Base-by-base conservation (phyloP, 2,797 vertebrate genomes). In the Tiaroga cobitis region DNA sequence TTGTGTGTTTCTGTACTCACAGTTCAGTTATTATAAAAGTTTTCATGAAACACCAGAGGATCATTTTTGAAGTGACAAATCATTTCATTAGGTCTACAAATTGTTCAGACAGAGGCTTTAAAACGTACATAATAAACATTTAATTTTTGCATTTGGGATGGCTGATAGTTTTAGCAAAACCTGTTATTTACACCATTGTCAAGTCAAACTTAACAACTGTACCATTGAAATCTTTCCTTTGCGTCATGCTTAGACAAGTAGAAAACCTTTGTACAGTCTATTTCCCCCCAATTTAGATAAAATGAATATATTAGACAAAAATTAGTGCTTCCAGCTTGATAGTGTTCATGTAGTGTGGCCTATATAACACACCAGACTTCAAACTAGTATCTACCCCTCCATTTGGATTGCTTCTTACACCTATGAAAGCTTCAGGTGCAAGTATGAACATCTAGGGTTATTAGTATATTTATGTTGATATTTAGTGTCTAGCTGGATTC, bases 301-400 rank as follows among this genome's bases (percentile, higher is more conserved):
- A 96, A 97, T 90, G 90, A 90, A 96, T 94, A 95, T 91, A 91
- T 95, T 91, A 92, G 90, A 96, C 95, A 94, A 96, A 95, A 97
- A 97, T 97, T 97, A 97, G 97, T 98, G 97, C 97, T 97, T 98
- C 96, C 93, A 96, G 95, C 95, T 97, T 96, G 96, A 95, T 88
- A 96, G 95, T 95, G 94, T 97, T 95, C 95, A 96, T 95, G 96
- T 93, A 95, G 72, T 76, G 65, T 73, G 21, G 21, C 51, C 54
- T 95, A 89, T 92, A 87, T 80, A 56, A 41, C 37, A 82, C 67
- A 72, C n/a, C 46, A 77, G 67, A 92, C 87, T 26, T 74, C 19
- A 37, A 79, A 80, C 61, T 75, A n/a, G 32, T 8, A 75, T 81
- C 6, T 13, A 41, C 21, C 32, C 59, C 63, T 56, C 70, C 37